Base-by-base conservation (phyloP, 1,140 invertebrate species). In the Micrasema longulum region DNA sequence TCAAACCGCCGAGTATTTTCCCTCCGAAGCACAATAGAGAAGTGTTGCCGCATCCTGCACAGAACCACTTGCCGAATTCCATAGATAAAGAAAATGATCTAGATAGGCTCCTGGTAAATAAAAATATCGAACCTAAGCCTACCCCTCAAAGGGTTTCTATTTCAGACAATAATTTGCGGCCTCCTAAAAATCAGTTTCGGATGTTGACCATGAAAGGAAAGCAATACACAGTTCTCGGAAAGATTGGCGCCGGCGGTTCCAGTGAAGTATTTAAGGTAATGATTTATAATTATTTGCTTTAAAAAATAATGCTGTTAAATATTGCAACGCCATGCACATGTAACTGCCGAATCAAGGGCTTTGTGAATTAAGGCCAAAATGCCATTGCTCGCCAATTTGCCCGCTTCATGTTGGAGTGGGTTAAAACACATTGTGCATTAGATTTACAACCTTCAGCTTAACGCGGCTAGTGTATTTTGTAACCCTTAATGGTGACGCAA, bases 191-290 rank as follows among this genome's bases (percentile, higher is more conserved):
- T 7, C 26, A 80, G 36, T 84, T 84, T 60, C 83, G 82, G 74
- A 82, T 80, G 22, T 80, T 79, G n/a, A 77, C 73, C 22, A 82
- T 85, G 11, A 85, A 84, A 60, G 82, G 83, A 55, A 85, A 83
- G 69, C 83, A 81, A 50, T 85, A 85, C 69, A 82, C 84, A 76
- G 81, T 81, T 55, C 81, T 85, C 14, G 82, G 82, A 52, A 85
- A 83, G 75, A 73, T 85, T 47, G 84, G 84, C 0, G 78, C 75
- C 35, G 84, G 83, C 65, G 83, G 83, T 4, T 85, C 84, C 35
- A 85, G 84, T 80, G 82, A 85, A 78, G 84, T 85, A 36, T 84
- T 82, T 45, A 85, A 85, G 79, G 84, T 84, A 77, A 62, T 31
- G 7, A n/a, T n/a, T n/a, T n/a, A n/a, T n/a, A n/a, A n/a, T n/a